phyloP scores from a whole-genome alignment of 2,113 vertebrate species.

The Gulo gulo region DNA sequence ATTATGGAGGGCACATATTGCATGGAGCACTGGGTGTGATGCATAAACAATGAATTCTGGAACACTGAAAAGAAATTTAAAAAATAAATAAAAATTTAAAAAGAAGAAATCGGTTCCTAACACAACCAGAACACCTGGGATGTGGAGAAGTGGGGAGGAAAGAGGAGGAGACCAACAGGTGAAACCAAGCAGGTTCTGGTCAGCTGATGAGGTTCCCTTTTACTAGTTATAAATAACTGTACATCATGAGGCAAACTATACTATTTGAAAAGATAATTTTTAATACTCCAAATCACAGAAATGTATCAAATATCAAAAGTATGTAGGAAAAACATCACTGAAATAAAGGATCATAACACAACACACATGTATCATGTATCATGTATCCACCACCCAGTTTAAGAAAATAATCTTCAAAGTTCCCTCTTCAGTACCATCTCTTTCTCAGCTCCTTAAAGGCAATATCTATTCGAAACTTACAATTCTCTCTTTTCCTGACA shows the following conservation, averaged over 20 bases:
- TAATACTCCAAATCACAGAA: conserved; percentile 18
- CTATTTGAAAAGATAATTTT: neutral
- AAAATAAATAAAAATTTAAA: too few species aligned
- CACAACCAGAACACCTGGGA: neutral
- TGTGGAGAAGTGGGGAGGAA: neutral
- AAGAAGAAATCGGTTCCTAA: neutral
- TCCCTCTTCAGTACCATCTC: neutral
- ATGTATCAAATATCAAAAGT: neutral
- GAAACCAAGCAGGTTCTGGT: neutral
- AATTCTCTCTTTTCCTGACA: neutral
- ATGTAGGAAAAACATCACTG: neutral
- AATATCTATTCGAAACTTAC: neutral
- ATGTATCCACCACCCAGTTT: neutral
- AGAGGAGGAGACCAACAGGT: neutral
- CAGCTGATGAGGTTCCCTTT: neutral
- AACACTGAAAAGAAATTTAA: too few species aligned
- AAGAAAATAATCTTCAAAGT: neutral
- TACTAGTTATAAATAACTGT: neutral
- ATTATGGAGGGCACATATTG: too few species aligned
- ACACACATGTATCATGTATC: neutral
- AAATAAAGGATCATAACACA: neutral
- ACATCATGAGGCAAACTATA: neutral
- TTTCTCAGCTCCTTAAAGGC: neutral
- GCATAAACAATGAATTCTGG: too few species aligned
- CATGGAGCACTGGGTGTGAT: too few species aligned